Conservation (phyloP, 2,113 vertebrate species). For the Furnarius figulus region DNA sequence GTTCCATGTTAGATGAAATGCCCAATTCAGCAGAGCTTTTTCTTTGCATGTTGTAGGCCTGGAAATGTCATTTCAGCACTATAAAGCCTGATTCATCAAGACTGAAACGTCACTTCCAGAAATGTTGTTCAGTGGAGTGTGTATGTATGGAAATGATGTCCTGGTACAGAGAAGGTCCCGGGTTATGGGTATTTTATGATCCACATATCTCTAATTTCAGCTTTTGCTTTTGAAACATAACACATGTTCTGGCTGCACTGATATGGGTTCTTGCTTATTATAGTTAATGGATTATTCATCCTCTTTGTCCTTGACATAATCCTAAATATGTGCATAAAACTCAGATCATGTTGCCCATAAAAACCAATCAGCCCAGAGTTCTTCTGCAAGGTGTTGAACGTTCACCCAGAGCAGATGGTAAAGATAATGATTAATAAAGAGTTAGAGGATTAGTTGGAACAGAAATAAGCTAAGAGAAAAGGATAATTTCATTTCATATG, state of each 20-base stretch:
- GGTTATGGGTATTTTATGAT: constrained; percentile 49
- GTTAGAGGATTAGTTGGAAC: constrained; percentile 73
- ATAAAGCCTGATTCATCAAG: constrained; percentile 52
- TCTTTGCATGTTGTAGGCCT: constrained; percentile 52
- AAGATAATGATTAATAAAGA: constrained; percentile 84
- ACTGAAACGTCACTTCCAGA: constrained; percentile 52
- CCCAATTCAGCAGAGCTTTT: constrained; percentile 44
- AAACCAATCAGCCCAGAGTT: constrained; percentile 72
- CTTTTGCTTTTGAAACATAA: constrained; percentile 72
- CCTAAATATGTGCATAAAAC: constrained; percentile 73
- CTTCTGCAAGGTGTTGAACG: constrained; percentile 65
- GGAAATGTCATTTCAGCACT: constrained; percentile 64
- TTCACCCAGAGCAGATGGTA: constrained; percentile 79
- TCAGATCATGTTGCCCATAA: constrained; percentile 75
- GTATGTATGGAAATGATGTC: constrained; percentile 40
- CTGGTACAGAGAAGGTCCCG: constrained; percentile 1
- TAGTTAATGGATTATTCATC: constrained; percentile 78
- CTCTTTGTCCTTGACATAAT: constrained; percentile 80
- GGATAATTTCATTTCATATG: constrained; percentile 75
- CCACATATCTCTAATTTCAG: constrained; percentile 53
- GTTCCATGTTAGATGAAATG: not conserved
- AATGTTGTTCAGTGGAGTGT: constrained; percentile 32
- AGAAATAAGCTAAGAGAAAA: constrained; percentile 76
- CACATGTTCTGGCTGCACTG: constrained; percentile 62
- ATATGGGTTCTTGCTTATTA: constrained; percentile 74